phyloP scores from a whole-genome alignment of 1,140 invertebrate species.

The Laupala kohalensis region DNA sequence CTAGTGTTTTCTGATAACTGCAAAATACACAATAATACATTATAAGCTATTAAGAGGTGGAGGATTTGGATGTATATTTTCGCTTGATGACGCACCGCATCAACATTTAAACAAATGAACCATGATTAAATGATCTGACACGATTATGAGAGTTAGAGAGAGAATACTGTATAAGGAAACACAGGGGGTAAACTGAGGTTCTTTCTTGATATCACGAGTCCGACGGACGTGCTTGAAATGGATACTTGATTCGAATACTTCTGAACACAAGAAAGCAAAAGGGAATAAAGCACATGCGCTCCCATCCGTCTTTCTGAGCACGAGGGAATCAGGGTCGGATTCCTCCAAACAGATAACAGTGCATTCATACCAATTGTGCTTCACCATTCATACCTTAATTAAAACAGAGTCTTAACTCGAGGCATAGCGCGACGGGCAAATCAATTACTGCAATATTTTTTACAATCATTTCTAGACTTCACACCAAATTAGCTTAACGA shows the following conservation, averaged over 20 bases:
- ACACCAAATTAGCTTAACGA: too few relatives aligned
- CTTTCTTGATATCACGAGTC: not conserved
- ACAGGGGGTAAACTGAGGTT: not conserved
- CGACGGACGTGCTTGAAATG: not conserved
- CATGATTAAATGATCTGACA: too few relatives aligned
- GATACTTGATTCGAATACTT: not conserved
- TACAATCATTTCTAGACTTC: too few relatives aligned
- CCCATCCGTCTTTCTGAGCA: not conserved
- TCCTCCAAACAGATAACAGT: not conserved
- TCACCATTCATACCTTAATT: not conserved
- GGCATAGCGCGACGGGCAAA: not conserved
- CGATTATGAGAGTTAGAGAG: not conserved
- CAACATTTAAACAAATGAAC: not conserved
- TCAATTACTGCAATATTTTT: too few relatives aligned
- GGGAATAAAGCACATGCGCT: not conserved
- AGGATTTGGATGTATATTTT: not conserved
- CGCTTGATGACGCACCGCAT: not conserved
- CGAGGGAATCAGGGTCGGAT: not conserved
- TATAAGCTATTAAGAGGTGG: not conserved
- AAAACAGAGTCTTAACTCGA: not conserved
- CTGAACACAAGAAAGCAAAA: not conserved
- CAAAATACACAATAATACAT: not conserved
- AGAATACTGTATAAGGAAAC: not conserved
- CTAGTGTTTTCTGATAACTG: not conserved
- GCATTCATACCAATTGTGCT: not conserved